phyloP scores from a whole-genome alignment of 2,113 vertebrate genomes.

The Uria lomvia region DNA sequence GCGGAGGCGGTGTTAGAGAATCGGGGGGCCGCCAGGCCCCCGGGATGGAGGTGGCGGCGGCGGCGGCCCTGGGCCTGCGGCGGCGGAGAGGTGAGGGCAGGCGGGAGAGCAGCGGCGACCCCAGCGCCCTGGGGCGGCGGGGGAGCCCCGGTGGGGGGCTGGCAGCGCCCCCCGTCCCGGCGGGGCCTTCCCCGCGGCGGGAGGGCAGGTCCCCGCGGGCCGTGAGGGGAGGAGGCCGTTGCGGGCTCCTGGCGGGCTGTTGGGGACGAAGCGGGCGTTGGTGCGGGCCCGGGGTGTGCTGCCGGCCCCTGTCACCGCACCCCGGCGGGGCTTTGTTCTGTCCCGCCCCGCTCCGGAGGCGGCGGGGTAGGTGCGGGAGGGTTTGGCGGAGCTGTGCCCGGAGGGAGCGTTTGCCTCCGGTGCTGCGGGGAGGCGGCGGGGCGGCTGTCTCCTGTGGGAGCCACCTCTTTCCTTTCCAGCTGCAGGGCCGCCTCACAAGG shows the following conservation, averaged over 20 bases:
- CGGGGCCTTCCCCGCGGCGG: background rate
- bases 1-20: slow-evolving; percentile 73
- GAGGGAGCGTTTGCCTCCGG: background rate
- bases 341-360: background rate
- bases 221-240: background rate
- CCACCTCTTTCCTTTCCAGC: background rate
- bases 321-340: background rate
- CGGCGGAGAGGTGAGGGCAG: background rate
- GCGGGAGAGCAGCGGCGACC: background rate
- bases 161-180: background rate
- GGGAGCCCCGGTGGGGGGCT: background rate
- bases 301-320: background rate
- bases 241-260: background rate
- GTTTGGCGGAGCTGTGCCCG: background rate
- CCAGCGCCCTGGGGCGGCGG: background rate
- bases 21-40: slow-evolving; percentile 67
- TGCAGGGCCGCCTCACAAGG: background rate
- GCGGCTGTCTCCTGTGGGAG: background rate
- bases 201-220: background rate
- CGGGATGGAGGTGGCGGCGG: slow-evolving; percentile 71
- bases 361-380: background rate
- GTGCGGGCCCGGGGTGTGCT: background rate
- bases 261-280: background rate
- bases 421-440: background rate
- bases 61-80: background rate